Percentiles rank a stretch among this genome's conserved stretches.
These are phyloP conservation scores for Bombus vancouverensis DNA, from an alignment of 1,140 invertebrate species.

Conservation along the genomic window DNA sequence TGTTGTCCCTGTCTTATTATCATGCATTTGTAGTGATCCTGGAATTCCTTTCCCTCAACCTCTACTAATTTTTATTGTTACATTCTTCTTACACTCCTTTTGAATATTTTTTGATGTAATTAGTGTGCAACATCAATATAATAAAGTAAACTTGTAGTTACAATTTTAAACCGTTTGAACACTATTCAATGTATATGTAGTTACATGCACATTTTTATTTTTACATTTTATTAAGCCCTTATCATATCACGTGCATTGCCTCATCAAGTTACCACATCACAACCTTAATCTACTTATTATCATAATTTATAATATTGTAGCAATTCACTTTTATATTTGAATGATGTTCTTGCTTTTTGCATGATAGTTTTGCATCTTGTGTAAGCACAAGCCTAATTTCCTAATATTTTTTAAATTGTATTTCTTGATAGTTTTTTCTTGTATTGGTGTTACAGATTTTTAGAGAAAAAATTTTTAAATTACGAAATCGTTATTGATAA, in stretches of 20 bases:
- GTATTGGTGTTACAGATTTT: neutral
- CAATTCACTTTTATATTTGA: constrained; percentile 39
- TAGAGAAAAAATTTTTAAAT: neutral
- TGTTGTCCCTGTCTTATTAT: constrained; percentile 13
- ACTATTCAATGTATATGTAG: neutral
- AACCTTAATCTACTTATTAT: constrained; percentile 1
- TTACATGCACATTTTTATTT: neutral
- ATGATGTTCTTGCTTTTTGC: constrained; percentile 39
- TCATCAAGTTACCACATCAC: constrained; percentile 19
- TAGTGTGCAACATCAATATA: constrained; percentile 16
- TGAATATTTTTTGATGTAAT: constrained; percentile 9
- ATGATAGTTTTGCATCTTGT: constrained; percentile 38
- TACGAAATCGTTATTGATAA: neutral
- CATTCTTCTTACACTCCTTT: neutral
- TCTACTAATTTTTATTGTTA: constrained; percentile 8
- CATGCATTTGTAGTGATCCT: neutral
- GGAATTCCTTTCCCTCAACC: neutral
- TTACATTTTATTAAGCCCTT: neutral
- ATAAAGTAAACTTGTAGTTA: neutral
- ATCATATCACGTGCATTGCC: constrained; percentile 14
- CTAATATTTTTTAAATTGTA: neutral
- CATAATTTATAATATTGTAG: constrained; percentile 10
- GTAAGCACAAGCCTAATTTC: neutral
- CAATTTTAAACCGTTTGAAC: neutral
- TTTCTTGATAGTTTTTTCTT: constrained; percentile 1